These are phyloP conservation scores for Polietes domitor DNA, from an alignment of 2,888 invertebrate genomes.

Conservation along the genomic window DNA sequence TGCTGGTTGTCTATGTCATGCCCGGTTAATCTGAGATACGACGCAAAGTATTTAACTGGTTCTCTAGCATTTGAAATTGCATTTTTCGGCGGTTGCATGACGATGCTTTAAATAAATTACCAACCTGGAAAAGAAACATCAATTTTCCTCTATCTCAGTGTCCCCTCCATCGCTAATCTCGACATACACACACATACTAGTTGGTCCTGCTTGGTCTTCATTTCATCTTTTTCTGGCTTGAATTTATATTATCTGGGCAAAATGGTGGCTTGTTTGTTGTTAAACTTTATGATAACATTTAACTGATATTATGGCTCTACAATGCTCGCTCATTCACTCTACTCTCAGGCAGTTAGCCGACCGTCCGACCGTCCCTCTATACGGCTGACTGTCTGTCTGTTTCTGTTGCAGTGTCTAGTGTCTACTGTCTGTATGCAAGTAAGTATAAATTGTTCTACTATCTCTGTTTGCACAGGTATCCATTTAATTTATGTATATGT, in stretches of 20 bases:
- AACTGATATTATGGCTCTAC: slow-evolving; percentile 46
- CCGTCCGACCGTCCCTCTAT: background rate
- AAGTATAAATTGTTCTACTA: slow-evolving; percentile 40
- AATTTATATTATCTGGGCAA: slow-evolving; percentile 56
- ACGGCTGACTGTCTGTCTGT: slow-evolving; percentile 32
- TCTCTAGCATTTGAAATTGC: background rate
- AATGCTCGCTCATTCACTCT: background rate
- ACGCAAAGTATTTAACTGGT: background rate
- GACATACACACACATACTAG: background rate
- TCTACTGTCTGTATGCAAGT: background rate
- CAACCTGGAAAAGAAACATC: background rate
- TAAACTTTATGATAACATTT: slow-evolving; percentile 66
- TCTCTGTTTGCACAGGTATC: slow-evolving; percentile 66
- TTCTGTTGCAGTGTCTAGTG: too few relatives aligned
- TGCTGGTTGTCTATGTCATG: slow-evolving; percentile 5
- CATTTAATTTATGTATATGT: slow-evolving; percentile 60
- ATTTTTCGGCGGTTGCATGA: background rate
- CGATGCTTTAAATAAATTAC: slow-evolving; percentile 6
- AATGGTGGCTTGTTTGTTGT: slow-evolving; percentile 66
- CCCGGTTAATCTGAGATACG: background rate
- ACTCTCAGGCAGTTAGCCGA: background rate
- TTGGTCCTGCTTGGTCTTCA: background rate
- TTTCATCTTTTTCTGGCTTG: slow-evolving; percentile 5
- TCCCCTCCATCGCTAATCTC: background rate
- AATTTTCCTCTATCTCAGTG: background rate